Conservation (phyloP, 2,888 invertebrate species). For the Diabrotica balteata region DNA sequence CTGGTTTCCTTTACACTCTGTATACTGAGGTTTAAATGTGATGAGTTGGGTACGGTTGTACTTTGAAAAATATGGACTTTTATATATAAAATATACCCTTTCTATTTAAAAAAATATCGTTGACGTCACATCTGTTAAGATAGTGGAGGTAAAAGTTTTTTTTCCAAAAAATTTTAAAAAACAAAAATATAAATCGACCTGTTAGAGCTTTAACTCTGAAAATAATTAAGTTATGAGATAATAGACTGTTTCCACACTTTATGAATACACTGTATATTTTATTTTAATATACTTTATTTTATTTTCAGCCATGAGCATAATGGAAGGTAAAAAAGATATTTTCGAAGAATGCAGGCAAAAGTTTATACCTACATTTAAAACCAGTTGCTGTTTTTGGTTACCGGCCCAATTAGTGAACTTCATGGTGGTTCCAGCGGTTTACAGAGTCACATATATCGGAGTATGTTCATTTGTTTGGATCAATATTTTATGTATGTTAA, state of each 20-base stretch:
- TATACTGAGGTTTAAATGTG: too few species aligned
- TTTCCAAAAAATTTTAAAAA: too few species aligned
- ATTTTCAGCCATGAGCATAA: constrained; percentile 73
- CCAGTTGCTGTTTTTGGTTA: constrained; percentile 84
- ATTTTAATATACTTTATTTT: not conserved
- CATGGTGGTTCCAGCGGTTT: constrained; percentile 71
- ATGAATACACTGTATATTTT: not conserved
- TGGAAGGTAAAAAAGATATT: constrained; percentile 75
- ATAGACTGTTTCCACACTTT: not conserved
- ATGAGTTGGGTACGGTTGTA: too few species aligned
- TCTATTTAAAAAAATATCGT: not conserved
- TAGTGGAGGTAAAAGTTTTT: too few species aligned
- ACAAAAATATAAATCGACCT: too few species aligned
- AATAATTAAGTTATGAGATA: not conserved
- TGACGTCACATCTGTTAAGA: too few species aligned
- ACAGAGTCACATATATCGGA: constrained; percentile 81
- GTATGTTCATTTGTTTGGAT: constrained; percentile 83
- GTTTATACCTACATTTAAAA: constrained; percentile 73
- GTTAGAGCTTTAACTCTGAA: too few species aligned
- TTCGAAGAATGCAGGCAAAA: constrained; percentile 76
- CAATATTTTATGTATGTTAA: constrained; percentile 83
- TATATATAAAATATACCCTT: too few species aligned
- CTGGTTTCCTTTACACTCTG: too few species aligned
- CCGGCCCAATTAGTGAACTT: constrained; percentile 84
- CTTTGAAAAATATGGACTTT: too few species aligned